Evolutionary conservation across 2,888 invertebrate species (phyloP), one percentile per base, ranked within the genome.

Genomic region (Erynnis tages): DNA sequence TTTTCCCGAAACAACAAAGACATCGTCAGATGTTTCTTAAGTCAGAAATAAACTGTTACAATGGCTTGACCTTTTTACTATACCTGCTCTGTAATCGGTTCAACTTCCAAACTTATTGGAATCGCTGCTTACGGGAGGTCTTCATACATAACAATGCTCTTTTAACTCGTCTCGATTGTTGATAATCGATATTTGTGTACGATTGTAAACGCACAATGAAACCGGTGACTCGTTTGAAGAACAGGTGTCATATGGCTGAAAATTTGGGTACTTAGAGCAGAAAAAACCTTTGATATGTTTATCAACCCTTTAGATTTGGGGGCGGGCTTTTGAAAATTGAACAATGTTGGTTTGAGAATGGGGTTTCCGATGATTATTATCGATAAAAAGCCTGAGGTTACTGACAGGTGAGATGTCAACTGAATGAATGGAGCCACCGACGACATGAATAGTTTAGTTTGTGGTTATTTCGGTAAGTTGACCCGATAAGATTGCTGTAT

Each of bases 391-490:
- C 67, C 67, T 65, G 79, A 79, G 86, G 84, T 88, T 83, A 84
- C 71, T 80, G 87, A 84, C 89, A 88, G 87, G 88, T 87, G 81
- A 86, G 76, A 85, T 83, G 88, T 88, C 88, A 86, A 73, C 76
- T 71, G 58, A 63, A 62, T 82, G 79, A 83, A 83, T 78, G 71
- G 70, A 67, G 68, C 66, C 70, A 71, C 63, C 61, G 67, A 54
- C 53, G 52, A 48, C 53, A 11, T 53, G 43, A 69, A 71, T 75
- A 62, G 71, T 69, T 64, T 75, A 62, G 71, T 69, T 64, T 60
- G 69, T 60, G 66, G 73, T 65, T 56, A 61, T 58, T 56, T 54
- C 56, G 56, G 71, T 70, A 71, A 84, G 77, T 71, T 77, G 81
- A 82, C 73, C 75, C 73, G 79, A 81, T 82, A 79, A 79, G 77